phyloP scores from a whole-genome alignment of 2,888 invertebrate species.

The Himalopsyche japonica region DNA sequence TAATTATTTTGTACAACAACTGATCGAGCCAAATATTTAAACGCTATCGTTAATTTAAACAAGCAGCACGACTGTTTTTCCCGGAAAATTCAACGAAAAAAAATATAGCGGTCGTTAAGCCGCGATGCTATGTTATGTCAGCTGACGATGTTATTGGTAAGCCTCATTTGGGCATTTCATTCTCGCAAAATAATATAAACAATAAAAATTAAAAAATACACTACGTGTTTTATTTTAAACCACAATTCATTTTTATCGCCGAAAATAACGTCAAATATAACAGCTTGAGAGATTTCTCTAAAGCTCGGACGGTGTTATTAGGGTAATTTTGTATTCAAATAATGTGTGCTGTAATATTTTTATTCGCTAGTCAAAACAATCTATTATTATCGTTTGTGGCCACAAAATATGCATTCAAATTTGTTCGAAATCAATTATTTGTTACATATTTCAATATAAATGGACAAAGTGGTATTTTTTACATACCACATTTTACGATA shows the following conservation, averaged over 20 bases:
- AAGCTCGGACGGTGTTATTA: neutral
- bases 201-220: neutral
- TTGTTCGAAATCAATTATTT: too few species aligned
- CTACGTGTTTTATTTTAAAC: neutral
- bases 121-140: neutral
- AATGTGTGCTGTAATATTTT: neutral
- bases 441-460: too few species aligned
- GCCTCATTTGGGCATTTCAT: neutral
- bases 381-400: neutral
- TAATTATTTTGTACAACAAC: too few species aligned
- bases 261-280: neutral
- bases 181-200: neutral
- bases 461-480: too few species aligned
- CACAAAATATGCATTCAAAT: too few species aligned
- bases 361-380: neutral
- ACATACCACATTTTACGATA: too few species aligned
- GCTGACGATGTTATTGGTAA: neutral
- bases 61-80: neutral
- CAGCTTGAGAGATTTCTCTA: neutral
- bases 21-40: neutral
- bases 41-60: neutral
- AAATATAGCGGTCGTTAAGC: neutral
- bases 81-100: neutral
- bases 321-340: neutral
- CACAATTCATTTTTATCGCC: neutral